These are phyloP conservation scores for Auanema freiburgensis DNA, from an alignment of 2,888 invertebrate species.

Conservation along the genomic window DNA sequence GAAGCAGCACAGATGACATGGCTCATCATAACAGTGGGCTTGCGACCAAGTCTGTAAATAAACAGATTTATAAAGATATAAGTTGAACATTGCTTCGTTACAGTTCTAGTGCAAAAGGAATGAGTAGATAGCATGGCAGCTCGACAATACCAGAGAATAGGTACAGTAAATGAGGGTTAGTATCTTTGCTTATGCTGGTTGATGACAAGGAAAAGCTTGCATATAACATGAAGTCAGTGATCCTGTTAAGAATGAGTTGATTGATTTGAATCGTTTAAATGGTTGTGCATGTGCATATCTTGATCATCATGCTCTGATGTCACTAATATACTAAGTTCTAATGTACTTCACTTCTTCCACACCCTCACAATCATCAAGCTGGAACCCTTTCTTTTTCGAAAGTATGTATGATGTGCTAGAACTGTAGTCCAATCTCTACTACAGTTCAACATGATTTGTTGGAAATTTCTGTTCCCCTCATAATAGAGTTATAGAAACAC, in stretches of 20 bases:
- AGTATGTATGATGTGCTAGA: too few relatives aligned
- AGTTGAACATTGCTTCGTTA: constrained; percentile 11
- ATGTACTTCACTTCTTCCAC: too few relatives aligned
- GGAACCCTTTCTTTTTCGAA: too few relatives aligned
- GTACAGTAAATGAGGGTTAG: constrained; percentile 46
- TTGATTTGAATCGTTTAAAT: constrained; percentile 2
- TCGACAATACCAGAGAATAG: constrained; percentile 51
- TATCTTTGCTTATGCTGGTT: constrained; percentile 33
- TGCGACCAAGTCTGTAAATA: constrained; percentile 24
- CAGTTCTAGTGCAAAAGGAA: constrained; percentile 48
- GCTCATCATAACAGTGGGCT: constrained; percentile 31
- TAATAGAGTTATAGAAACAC: not conserved
- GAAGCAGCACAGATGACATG: constrained; percentile 31
- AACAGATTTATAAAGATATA: not conserved
- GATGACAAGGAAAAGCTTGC: constrained; percentile 47
- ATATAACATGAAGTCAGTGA: constrained; percentile 50
- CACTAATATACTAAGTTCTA: too few relatives aligned
- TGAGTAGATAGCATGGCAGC: constrained; percentile 45
- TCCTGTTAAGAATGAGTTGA: constrained; percentile 21
- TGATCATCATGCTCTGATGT: too few relatives aligned
- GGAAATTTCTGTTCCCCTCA: too few relatives aligned
- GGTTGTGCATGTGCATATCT: too few relatives aligned
- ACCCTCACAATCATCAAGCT: too few relatives aligned
- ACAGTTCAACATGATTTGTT: too few relatives aligned
- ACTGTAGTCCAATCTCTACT: too few relatives aligned